Conservation (phyloP, 2,888 invertebrate genomes). For the Caenorhabditis afra region DNA sequence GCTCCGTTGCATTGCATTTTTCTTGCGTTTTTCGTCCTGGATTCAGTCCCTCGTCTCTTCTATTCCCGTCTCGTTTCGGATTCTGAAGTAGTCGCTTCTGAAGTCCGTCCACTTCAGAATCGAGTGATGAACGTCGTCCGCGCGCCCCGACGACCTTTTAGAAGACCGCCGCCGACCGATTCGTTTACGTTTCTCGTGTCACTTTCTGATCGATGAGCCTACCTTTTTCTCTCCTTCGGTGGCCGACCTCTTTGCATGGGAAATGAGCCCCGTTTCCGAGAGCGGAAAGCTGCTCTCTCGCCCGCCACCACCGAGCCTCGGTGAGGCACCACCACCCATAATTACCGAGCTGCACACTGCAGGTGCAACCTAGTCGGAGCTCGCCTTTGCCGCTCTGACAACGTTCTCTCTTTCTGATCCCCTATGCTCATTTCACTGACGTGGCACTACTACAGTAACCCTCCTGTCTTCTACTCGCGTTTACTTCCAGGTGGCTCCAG, state of each 20-base stretch:
- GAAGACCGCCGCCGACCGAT: background rate
- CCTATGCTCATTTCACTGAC: too few species aligned
- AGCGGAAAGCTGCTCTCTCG: background rate
- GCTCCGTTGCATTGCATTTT: conserved; percentile 20
- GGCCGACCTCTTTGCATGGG: conserved; percentile 35
- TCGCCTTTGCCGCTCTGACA: background rate
- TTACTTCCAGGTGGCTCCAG: too few species aligned
- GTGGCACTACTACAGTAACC: too few species aligned
- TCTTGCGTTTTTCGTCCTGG: background rate
- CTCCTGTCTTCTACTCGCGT: too few species aligned
- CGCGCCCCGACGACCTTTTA: too few species aligned
- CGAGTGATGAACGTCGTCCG: too few species aligned
- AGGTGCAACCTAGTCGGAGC: conserved; percentile 1
- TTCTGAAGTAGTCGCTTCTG: background rate
- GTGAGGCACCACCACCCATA: too few species aligned
- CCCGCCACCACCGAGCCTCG: conserved; percentile 7
- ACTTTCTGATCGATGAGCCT: conserved; percentile 25
- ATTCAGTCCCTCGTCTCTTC: background rate
- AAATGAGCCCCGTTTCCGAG: conserved; percentile 39
- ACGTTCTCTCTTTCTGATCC: background rate
- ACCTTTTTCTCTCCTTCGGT: background rate
- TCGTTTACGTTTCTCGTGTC: conserved; percentile 19
- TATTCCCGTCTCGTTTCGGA: background rate
- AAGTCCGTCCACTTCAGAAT: too few species aligned
- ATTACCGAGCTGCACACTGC: background rate